phyloP scores from a whole-genome alignment of 1,140 invertebrate species.

The Cryptotermes secundus region DNA sequence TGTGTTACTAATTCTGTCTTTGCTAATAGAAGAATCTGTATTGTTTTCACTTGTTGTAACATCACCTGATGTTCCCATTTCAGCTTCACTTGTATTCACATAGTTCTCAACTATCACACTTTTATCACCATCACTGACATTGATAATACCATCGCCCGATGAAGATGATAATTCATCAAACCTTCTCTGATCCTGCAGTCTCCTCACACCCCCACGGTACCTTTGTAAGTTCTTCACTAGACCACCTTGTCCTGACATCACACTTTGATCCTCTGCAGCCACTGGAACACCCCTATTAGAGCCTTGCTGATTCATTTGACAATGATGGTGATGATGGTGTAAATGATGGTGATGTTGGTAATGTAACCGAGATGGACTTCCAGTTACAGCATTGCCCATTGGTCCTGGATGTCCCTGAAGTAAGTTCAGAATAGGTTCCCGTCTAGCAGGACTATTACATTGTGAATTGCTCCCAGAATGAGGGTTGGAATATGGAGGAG shows the following conservation, averaged over 20 bases:
- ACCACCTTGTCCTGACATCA: background rate
- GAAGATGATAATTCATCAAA: constrained; percentile 31
- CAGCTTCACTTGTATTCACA: constrained; percentile 47
- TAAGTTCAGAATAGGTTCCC: constrained; percentile 36
- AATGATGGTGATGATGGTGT: constrained; percentile 46
- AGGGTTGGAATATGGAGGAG: constrained; percentile 72
- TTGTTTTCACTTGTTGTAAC: constrained; percentile 36
- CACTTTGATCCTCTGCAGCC: constrained; percentile 37
- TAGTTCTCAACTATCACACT: constrained; percentile 43
- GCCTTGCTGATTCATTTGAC: constrained; percentile 38
- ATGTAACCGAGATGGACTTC: constrained; percentile 36
- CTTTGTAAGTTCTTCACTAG: background rate
- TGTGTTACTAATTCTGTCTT: constrained; percentile 52
- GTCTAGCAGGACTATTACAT: constrained; percentile 59
- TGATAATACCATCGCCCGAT: constrained; percentile 19
- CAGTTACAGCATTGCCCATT: background rate
- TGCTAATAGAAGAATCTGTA: constrained; percentile 47
- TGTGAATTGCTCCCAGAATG: constrained; percentile 24
- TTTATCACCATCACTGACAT: constrained; percentile 13
- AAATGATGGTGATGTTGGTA: constrained; percentile 44
- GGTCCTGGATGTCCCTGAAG: background rate
- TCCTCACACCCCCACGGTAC: background rate
- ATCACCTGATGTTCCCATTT: constrained; percentile 43
- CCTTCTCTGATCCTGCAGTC: constrained; percentile 25
- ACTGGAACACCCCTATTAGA: background rate